Evolutionary conservation across 2,888 invertebrate genomes (phyloP).

Genomic region (Microplitis manilae): DNA sequence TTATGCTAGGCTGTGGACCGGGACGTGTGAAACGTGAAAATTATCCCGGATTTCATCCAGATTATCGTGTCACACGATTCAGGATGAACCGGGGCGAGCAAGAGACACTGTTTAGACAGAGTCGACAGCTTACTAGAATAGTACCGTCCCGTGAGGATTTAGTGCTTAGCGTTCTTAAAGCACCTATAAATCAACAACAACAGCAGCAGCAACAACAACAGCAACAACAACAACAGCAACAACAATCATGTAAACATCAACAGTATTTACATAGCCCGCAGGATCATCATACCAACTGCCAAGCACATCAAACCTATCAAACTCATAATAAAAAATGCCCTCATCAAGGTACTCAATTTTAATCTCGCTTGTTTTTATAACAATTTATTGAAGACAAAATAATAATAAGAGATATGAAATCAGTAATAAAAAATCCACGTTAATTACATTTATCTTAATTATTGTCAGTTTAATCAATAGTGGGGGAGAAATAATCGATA

Average conservation of each 20-base stretch:
- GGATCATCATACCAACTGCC: constrained; percentile 63
- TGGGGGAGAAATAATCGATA: too few relatives aligned
- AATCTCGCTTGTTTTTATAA: background rate
- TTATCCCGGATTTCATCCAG: constrained; percentile 60
- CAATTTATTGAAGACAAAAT: too few relatives aligned
- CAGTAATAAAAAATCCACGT: too few relatives aligned
- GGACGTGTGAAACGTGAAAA: constrained; percentile 64
- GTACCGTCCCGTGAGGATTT: constrained; percentile 72
- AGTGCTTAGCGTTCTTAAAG: constrained; percentile 76
- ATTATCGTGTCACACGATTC: constrained; percentile 56
- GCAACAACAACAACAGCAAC: constrained; percentile 37
- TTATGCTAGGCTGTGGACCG: constrained; percentile 64
- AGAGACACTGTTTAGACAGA: constrained; percentile 77
- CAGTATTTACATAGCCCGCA: constrained; percentile 51
- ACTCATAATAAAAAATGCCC: constrained; percentile 56
- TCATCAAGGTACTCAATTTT: constrained; percentile 57
- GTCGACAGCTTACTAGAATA: constrained; percentile 73
- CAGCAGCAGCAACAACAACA: constrained; percentile 55
- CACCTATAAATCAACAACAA: constrained; percentile 72
- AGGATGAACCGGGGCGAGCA: constrained; percentile 78
- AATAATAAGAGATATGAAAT: too few relatives aligned
- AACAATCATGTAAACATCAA: constrained; percentile 50
- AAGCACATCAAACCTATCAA: constrained; percentile 56
- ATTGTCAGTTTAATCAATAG: too few relatives aligned
- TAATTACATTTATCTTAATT: too few relatives aligned